Evolutionary conservation across 2,888 invertebrate species (phyloP).

Genomic region (Rotaria sp.): DNA sequence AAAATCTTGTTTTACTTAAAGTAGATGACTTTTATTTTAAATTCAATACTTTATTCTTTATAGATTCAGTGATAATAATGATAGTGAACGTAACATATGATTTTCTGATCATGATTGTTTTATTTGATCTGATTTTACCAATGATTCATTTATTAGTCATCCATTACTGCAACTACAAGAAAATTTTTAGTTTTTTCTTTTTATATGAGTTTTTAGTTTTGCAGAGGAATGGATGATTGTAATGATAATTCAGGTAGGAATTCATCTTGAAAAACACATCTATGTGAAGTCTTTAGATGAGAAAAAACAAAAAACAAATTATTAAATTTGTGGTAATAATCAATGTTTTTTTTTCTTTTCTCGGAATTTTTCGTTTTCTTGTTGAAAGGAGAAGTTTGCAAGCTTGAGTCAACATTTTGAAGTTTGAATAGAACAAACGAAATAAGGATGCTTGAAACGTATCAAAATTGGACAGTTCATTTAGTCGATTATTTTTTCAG

Average conservation of each 20-base stretch:
- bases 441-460: too few species aligned
- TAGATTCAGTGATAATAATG: constrained; percentile 33
- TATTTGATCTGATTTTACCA: constrained; percentile 33
- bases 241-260: constrained; percentile 30
- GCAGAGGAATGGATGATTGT: background rate
- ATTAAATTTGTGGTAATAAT: too few species aligned
- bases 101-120: constrained; percentile 10
- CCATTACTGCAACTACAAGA: background rate
- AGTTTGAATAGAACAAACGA: too few species aligned
- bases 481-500: background rate
- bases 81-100: background rate
- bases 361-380: too few species aligned
- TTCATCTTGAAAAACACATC: background rate
- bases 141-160: constrained; percentile 27
- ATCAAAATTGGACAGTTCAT: background rate
- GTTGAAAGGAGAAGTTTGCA: too few species aligned
- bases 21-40: too few species aligned
- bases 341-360: constrained; percentile 68
- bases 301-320: constrained; percentile 72
- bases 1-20: too few species aligned
- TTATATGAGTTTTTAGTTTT: background rate
- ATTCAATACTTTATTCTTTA: background rate
- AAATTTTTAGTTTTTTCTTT: too few species aligned
- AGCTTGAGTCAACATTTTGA: too few species aligned
- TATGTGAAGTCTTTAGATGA: background rate